Percentiles rank a stretch among this genome's conserved stretches.
These are phyloP conservation scores for Albula goreensis DNA, from an alignment of 2,113 vertebrate genomes.

Conservation along the genomic window DNA sequence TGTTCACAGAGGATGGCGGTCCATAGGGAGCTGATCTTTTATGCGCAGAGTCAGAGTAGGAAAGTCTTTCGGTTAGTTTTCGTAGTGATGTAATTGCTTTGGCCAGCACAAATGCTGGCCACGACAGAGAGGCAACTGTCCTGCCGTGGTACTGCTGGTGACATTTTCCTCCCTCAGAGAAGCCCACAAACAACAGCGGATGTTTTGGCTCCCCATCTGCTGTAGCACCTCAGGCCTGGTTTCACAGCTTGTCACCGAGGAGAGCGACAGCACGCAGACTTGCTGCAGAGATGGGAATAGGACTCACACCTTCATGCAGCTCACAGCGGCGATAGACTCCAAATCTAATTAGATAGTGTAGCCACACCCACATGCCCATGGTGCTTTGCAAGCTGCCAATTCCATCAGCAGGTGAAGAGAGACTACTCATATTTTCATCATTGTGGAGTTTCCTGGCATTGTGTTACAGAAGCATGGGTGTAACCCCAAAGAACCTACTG, in stretches of 20 bases:
- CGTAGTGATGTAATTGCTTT: no score
- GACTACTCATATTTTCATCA: not conserved
- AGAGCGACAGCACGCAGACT: not conserved
- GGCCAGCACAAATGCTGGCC: no score
- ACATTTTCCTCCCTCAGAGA: not conserved
- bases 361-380: not conserved
- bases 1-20: no score
- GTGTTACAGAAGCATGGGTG: not conserved
- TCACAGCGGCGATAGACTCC: not conserved
- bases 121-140: no score
- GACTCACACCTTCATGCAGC: not conserved
- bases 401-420: not conserved
- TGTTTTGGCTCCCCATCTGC: not conserved
- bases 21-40: no score
- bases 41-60: no score
- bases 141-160: not conserved
- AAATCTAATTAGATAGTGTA: slow-evolving; percentile 24
- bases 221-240: not conserved
- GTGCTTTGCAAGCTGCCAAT: not conserved
- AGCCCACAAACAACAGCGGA: not conserved
- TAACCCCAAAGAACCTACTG: not conserved
- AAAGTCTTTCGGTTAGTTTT: no score
- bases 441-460: not conserved
- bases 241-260: not conserved
- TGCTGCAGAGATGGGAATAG: not conserved